Evolutionary conservation across 1,140 invertebrate species (phyloP).

Genomic region (Brachionus manjavacas): DNA sequence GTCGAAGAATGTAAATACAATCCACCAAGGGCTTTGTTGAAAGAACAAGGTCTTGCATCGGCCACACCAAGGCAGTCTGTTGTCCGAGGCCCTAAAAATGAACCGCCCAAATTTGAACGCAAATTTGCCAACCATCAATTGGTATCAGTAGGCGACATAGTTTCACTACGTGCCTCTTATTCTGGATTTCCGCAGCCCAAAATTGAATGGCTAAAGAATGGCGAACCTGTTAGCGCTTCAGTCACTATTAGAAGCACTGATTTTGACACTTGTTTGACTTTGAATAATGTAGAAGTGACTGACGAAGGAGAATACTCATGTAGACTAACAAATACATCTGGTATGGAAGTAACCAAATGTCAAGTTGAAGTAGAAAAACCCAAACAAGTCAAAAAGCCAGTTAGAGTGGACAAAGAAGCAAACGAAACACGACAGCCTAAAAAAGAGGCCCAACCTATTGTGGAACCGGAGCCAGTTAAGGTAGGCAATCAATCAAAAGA

Average conservation of each 20-base stretch:
- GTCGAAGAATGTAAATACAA: constrained; percentile 33
- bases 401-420: neutral
- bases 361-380: constrained; percentile 40
- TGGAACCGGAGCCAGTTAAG: neutral
- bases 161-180: neutral
- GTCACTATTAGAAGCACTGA: neutral
- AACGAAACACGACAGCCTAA: neutral
- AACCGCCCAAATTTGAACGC: constrained; percentile 9
- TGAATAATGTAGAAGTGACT: neutral
- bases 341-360: constrained; percentile 38
- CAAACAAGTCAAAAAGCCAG: constrained; percentile 40
- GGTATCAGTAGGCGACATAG: neutral
- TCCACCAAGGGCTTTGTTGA: constrained; percentile 2
- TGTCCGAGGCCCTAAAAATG: neutral
- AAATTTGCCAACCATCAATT: constrained; percentile 15
- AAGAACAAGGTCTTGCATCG: constrained; percentile 4
- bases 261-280: constrained; percentile 14
- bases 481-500: neutral
- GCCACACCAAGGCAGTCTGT: neutral
- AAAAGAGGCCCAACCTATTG: neutral
- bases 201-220: constrained; percentile 39
- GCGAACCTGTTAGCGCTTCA: neutral
- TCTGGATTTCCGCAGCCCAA: neutral
- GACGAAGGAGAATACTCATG: constrained; percentile 37
- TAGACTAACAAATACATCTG: constrained; percentile 15